Percentiles rank a stretch among this genome's conserved stretches.
Conservation (phyloP, 2,113 vertebrate species). For the Heterotilapia buettikoferi region DNA sequence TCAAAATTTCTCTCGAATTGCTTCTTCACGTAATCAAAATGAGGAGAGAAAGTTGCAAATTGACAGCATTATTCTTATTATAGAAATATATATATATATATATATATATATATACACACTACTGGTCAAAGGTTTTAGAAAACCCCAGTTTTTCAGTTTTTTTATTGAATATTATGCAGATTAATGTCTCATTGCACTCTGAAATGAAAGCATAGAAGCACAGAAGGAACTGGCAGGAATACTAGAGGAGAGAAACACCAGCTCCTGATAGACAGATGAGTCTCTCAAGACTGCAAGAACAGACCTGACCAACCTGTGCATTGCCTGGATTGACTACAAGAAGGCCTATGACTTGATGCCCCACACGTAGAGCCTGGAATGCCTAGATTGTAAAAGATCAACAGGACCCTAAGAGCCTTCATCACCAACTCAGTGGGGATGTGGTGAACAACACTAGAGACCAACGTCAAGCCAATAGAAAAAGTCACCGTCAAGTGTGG, state of each 20-base stretch:
- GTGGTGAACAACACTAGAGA: not conserved
- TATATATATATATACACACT: not conserved
- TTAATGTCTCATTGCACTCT: not conserved
- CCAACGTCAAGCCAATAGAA: not conserved
- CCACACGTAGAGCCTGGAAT: not conserved
- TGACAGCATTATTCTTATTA: not conserved
- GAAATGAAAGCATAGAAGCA: not conserved
- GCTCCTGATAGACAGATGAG: not conserved
- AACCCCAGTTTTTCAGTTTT: not conserved
- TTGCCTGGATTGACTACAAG: not conserved
- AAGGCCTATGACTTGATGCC: not conserved
- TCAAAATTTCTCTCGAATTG: rapidly evolving
- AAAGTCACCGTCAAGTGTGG: not conserved
- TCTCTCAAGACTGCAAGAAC: not conserved
- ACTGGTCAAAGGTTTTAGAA: not conserved
- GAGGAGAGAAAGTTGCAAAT: not conserved
- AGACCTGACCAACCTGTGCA: not conserved
- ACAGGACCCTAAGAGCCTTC: not conserved
- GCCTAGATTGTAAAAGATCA: not conserved
- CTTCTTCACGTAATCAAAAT: not conserved
- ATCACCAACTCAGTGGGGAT: not conserved
- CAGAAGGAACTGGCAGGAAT: not conserved
- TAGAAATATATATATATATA: too few species aligned
- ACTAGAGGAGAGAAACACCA: not conserved
- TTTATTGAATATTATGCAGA: not conserved